Evolutionary conservation across 2,113 vertebrate genomes (phyloP), one percentile per base, ranked within the genome.

Genomic region (Orycteropus afer): DNA sequence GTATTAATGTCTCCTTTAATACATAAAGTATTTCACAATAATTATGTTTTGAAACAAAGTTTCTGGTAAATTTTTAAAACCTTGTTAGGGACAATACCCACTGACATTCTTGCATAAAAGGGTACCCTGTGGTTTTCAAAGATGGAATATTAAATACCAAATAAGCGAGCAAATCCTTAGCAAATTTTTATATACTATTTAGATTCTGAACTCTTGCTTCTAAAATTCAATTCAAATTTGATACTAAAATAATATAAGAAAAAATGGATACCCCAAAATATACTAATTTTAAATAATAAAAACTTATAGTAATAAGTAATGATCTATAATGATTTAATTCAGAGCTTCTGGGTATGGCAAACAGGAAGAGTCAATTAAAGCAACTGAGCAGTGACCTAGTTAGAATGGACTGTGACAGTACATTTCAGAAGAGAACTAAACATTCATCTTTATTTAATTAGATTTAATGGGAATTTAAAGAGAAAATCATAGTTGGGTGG

Each of bases 141-240:
- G 65, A 63, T 15, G 7, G 29, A n/a, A 84, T 57, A 82, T 92
- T 90, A 23, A 76, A 91, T 93, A 86, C 49, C 5, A 65, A 63
- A 57, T 63, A 91, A 57, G 17, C 22, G 40, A 65, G 63, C 32
- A 65, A 94, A 57, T 5, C 3, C 40, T 89, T 57, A 10, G 40
- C 63, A 59, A 67, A 15, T 37, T 49, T 79, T 71, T 90, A 73
- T 73, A 59, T n/a, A 65, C 29, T 34, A 65, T 65, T 84, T 89
- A 82, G 23, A 63, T 67, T 29, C 45, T 69, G 29, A 73, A 25
- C 45, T 57, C 37, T 88, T n/a, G 74, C 53, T 63, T 88, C 78
- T 57, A 80, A 61, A 88, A 91, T 86, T 94, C 15, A 63, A 20
- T 82, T 96, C 53, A 74, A 61, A 89, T 79, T 69, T 78, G 6